Evolutionary conservation across 1,140 invertebrate species (phyloP).

Genomic region (Coboldia fuscipes): DNA sequence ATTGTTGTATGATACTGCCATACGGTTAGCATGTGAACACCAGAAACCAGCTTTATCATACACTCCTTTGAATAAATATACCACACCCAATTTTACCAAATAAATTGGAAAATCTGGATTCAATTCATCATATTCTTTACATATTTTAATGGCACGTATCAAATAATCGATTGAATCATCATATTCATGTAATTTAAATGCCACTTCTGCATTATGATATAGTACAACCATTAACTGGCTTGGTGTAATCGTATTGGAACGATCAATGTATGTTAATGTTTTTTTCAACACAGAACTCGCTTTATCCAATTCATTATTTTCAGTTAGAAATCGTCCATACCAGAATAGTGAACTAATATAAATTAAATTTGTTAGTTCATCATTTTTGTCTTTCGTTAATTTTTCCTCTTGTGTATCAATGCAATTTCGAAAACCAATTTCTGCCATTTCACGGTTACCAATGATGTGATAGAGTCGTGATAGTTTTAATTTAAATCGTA

Average conservation of each 20-base stretch:
- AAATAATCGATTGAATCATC: conserved; percentile 14
- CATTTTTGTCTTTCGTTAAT: conserved; percentile 11
- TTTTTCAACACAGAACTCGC: conserved; percentile 13
- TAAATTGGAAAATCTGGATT: conserved; percentile 16
- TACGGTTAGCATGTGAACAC: conserved; percentile 1
- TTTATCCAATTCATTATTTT: conserved; percentile 8
- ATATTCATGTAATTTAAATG: conserved; percentile 12
- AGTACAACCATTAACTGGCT: conserved; percentile 19
- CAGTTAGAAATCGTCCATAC: conserved; percentile 17
- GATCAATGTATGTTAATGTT: conserved; percentile 14
- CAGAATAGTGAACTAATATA: conserved; percentile 18
- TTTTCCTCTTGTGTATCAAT: conserved; percentile 14
- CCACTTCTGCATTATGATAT: conserved; percentile 13
- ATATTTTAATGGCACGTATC: conserved; percentile 13
- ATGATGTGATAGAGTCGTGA: conserved; percentile 14
- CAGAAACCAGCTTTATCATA: conserved; percentile 9
- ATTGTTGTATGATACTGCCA: too few relatives aligned
- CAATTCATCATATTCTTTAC: conserved; percentile 11
- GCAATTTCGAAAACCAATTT: conserved; percentile 17
- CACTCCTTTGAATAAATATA: conserved; percentile 13
- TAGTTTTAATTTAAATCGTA: conserved; percentile 18
- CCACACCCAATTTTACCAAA: conserved; percentile 14
- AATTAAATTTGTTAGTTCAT: conserved; percentile 15
- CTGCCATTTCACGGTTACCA: conserved; percentile 11
- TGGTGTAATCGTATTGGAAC: conserved; percentile 14